Percentiles rank a stretch among this genome's conserved stretches.
Conservation (phyloP, 2,888 invertebrate species). For the Oscheius myriophilus region DNA sequence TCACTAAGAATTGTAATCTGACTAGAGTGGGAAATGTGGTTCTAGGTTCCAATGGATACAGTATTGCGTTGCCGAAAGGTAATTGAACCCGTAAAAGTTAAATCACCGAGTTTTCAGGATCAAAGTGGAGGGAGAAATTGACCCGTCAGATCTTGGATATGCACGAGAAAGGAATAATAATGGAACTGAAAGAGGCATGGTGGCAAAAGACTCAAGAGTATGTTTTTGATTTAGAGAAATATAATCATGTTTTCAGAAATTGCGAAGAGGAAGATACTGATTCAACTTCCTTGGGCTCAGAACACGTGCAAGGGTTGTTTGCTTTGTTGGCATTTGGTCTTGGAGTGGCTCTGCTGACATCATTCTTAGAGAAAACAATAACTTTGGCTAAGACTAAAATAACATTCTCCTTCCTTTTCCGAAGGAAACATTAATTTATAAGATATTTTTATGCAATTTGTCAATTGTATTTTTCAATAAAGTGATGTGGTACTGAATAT, state of each 20-base stretch:
- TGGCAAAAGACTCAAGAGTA: conserved; percentile 79
- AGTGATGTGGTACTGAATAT: no score
- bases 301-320: conserved; percentile 90
- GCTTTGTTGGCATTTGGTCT: conserved; percentile 90
- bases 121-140: conserved; percentile 93
- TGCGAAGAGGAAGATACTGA: conserved; percentile 47
- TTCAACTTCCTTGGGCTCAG: conserved; percentile 74
- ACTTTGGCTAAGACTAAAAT: no score
- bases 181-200: conserved; percentile 88
- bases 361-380: conserved; percentile 15
- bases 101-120: conserved; percentile 75
- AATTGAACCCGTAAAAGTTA: neutral
- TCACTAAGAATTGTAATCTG: conserved; percentile 87
- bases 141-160: conserved; percentile 91
- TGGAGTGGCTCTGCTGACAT: conserved; percentile 2
- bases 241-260: conserved; percentile 38
- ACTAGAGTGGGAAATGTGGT: conserved; percentile 89
- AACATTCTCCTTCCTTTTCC: no score
- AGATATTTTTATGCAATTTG: no score
- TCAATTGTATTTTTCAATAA: no score
- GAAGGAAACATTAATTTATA: no score
- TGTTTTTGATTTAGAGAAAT: neutral
- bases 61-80: conserved; percentile 94
- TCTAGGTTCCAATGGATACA: conserved; percentile 88
- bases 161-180: conserved; percentile 84